Evolutionary conservation across 2,797 vertebrate genomes (phyloP).

Genomic region (Pachyuromys duprasi): DNA sequence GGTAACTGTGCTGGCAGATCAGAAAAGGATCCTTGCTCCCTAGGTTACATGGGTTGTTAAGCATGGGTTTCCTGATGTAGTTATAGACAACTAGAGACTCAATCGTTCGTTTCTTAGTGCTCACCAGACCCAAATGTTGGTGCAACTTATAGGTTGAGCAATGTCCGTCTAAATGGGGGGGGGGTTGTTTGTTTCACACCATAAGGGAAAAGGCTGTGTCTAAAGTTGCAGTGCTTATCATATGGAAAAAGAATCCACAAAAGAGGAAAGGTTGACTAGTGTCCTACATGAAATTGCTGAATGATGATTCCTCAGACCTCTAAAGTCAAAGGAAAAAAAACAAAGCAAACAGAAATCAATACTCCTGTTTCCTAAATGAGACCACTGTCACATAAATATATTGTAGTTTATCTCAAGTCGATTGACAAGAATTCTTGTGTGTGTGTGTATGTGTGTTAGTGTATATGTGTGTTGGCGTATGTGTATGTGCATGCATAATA

Average conservation of each 20-base stretch:
- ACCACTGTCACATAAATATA: not conserved
- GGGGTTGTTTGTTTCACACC: not conserved
- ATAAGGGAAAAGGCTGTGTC: not conserved
- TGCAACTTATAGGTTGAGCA: not conserved
- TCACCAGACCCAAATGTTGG: not conserved
- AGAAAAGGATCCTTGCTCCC: not conserved
- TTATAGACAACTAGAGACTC: not conserved
- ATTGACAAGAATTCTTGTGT: not conserved
- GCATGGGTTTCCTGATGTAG: not conserved
- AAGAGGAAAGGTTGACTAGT: not conserved
- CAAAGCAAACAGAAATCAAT: slow-evolving; percentile 23
- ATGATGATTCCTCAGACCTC: not conserved
- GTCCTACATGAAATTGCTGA: not conserved
- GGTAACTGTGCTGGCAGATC: not conserved
- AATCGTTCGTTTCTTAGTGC: not conserved
- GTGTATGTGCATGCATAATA: not conserved
- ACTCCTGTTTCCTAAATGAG: not conserved
- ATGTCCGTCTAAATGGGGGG: not conserved
- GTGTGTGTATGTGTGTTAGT: too few relatives aligned
- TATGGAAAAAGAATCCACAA: not conserved
- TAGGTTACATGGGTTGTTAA: accelerated
- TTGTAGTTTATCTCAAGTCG: slow-evolving; percentile 41
- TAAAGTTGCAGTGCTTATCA: not conserved
- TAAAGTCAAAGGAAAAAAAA: slow-evolving; percentile 14
- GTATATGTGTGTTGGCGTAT: not conserved